Base-by-base conservation (phyloP, 2,888 invertebrate species). In the Lordiphosa andalusiaca region DNA sequence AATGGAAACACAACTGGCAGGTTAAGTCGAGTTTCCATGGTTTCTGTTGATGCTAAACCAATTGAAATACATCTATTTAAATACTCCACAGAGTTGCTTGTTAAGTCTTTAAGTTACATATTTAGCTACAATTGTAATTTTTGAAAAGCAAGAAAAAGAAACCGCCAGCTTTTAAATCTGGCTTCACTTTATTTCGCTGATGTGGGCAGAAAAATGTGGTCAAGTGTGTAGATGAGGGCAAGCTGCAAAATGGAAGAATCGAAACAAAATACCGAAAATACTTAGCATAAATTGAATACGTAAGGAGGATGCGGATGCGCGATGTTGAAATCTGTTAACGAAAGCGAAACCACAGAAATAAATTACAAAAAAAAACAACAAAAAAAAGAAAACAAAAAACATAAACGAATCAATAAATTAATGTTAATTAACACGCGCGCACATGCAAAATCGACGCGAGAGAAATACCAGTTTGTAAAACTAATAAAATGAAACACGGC, bases 381-480 rank as follows among this genome's bases (percentile, higher is more conserved):
- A 16, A 16, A 16, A 16, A 16, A n/a, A n/a, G n/a, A n/a, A 37
- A 49, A 47, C 13, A 30, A 16, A 16, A 16, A 16, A 16, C 16
- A 16, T 33, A 49, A 47, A 19, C 33, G 35, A 76, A 76, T 64
- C 67, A 60, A 77, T 71, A 77, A 73, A 71, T 63, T 58, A 57
- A 73, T 67, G 64, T 67, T 69, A 71, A 71, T 59, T 69, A 73
- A 66, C 46, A 61, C 47, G 49, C 33, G 49, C 33, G 70, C 70
- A 75, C 73, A 66, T 68, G 70, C 68, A 60, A 59, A 66, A 21
- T 39, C 9, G 12, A 35, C 36, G 19, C 42, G 16, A 44, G 37
- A 37, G 4, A 47, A 62, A 53, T 42, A 55, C 49, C 58, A n/a
- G 40, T 48, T 68, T 60, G 69, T 67, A 73, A 68, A 67, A 58